Evolutionary conservation across 2,113 vertebrate species (phyloP).

Genomic region (Elaphurus davidianus): DNA sequence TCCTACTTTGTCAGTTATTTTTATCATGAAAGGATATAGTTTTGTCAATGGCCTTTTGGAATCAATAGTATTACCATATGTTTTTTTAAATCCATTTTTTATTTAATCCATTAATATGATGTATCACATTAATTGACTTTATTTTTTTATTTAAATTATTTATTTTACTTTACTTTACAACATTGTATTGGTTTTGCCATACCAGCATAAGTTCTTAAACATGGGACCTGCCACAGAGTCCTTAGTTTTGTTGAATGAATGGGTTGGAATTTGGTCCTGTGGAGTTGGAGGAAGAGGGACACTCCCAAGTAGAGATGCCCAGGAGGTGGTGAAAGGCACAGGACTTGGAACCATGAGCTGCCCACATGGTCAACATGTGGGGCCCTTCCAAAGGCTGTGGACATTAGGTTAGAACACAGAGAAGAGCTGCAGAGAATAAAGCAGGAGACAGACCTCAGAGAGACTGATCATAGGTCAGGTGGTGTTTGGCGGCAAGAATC

Average conservation of each 20-base stretch:
- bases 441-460: not conserved
- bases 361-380: no score
- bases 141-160: no score
- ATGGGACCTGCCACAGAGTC: not conserved
- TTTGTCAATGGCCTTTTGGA: not conserved
- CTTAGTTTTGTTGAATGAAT: not conserved
- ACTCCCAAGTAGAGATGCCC: not conserved
- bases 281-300: not conserved
- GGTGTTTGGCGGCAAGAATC: accelerated
- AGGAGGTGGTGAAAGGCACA: not conserved
- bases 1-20: not conserved
- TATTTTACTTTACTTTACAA: no score
- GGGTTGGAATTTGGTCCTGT: not conserved
- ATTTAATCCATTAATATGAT: constrained; percentile 13
- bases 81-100: not conserved
- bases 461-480: not conserved
- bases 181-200: no score
- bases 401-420: not conserved
- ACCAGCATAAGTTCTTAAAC: not conserved
- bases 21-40: not conserved
- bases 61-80: not conserved
- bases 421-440: not conserved
- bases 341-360: not conserved
- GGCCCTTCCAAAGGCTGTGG: not conserved
- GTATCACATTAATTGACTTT: constrained; percentile 38